Base-by-base conservation (phyloP, 2,797 vertebrate species). In the Lacerta viridis region DNA sequence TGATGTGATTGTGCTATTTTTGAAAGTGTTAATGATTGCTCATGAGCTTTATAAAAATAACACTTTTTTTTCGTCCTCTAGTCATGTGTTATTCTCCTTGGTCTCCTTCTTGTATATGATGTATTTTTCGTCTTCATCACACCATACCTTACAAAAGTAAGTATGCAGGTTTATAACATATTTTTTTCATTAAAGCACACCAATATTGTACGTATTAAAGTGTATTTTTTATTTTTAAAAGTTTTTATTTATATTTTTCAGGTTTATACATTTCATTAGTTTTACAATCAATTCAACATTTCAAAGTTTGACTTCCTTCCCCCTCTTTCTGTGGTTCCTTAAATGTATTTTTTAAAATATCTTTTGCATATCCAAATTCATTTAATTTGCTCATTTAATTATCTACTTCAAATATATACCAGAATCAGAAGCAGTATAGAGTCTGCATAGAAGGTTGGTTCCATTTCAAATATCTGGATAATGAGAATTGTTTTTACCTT, bases 121-220 rank as follows among this genome's bases (percentile, higher is more conserved):
- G 98, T 99, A 36, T 99, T 99, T 96, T 99, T 99, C 92, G 99
- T 99, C 95, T 99, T 99, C 97, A 99, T 99, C 94, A 99, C 99
- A 64, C 99, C 99, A 18, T 99, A 98, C 96, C 95, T 99, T 92
- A 99, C 98, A 74, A 97, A 97, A 97, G 98, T 98, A 97, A 90
- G 97, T 94, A 20, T 41, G 18, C 87, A 75, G 78, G 76, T 91
- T 90, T 92, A 87, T 88, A 13, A 79, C 6, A 33, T 83, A 87
- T 74, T 11, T 3, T 71, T 88, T 68, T 41, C n/a, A 74, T 39
- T 10, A 39, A 41, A 55, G 71, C n/a, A 27, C 43, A 43, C 25
- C 23, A n/a, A 20, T 46, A 1, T n/a, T 76, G 4, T 23, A 50
- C 5, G 23, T 39, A 55, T 77, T 71, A 78, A 50, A 33, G 17